Conservation (phyloP, 1,140 invertebrate species). For the Watersipora subatra region DNA sequence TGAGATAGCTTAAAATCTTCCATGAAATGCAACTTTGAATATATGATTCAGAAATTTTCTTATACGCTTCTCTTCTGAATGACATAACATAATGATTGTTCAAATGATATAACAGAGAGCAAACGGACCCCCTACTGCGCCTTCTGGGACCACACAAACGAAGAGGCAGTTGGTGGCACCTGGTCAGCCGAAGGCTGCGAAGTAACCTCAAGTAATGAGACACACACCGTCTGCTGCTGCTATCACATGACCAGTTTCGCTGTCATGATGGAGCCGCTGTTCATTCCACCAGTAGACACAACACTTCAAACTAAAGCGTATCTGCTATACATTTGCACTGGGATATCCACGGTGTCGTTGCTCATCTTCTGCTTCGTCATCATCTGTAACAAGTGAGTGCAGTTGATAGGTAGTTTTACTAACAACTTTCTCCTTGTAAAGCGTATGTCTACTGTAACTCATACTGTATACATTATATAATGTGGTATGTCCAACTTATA, state of each 20-base stretch:
- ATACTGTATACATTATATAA: too few species aligned
- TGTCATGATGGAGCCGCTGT: neutral
- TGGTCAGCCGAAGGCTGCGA: neutral
- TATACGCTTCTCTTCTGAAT: too few species aligned
- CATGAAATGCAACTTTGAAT: too few species aligned
- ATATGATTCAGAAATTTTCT: too few species aligned
- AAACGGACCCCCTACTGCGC: neutral
- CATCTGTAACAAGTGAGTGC: neutral
- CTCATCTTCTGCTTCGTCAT: neutral
- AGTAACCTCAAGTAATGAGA: neutral
- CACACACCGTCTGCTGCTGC: neutral
- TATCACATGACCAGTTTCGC: neutral
- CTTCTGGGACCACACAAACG: neutral
- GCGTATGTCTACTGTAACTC: too few species aligned
- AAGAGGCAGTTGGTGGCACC: slow-evolving; percentile 8
- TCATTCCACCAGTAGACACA: neutral
- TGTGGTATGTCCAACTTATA: too few species aligned
- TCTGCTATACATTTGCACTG: neutral
- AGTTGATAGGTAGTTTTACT: too few species aligned
- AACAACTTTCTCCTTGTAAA: too few species aligned
- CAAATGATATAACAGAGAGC: too few species aligned
- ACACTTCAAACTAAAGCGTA: neutral
- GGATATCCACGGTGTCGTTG: neutral
- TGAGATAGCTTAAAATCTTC: too few species aligned
- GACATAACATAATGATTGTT: too few species aligned